Percentiles rank a stretch among this genome's conserved stretches.
Conservation (phyloP, 2,888 invertebrate genomes). For the Schrankia costaestrigalis region DNA sequence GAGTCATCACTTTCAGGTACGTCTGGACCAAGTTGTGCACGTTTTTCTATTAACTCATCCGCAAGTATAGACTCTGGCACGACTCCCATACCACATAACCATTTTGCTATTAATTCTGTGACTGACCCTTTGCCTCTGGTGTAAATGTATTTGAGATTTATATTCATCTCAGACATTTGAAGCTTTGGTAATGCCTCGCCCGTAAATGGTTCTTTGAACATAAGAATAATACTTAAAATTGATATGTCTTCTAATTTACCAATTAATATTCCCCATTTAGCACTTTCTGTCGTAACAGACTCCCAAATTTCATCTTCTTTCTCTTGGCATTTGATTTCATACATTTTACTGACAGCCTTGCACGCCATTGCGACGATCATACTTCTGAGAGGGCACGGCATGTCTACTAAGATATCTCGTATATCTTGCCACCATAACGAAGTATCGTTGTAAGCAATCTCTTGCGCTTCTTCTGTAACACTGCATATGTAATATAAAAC, state of each 20-base stretch:
- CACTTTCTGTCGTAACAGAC: slow-evolving; percentile 90
- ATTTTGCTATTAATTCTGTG: slow-evolving; percentile 92
- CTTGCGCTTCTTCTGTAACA: slow-evolving; percentile 81
- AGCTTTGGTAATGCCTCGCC: slow-evolving; percentile 76
- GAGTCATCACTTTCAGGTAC: slow-evolving; percentile 37
- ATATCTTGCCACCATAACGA: slow-evolving; percentile 92
- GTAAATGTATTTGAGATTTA: slow-evolving; percentile 84
- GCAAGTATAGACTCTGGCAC: slow-evolving; percentile 82
- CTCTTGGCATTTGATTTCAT: slow-evolving; percentile 62
- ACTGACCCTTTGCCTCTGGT: slow-evolving; percentile 89
- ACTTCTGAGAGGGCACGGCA: slow-evolving; percentile 87
- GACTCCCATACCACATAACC: slow-evolving; percentile 88
- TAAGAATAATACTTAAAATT: slow-evolving; percentile 86
- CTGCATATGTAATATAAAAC: slow-evolving; percentile 84
- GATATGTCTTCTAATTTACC: slow-evolving; percentile 95
- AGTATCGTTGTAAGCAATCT: slow-evolving; percentile 84
- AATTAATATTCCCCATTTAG: slow-evolving; percentile 92
- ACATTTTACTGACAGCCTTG: slow-evolving; percentile 84
- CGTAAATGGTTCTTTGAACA: slow-evolving; percentile 66
- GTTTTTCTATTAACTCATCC: slow-evolving; percentile 67
- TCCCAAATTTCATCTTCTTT: slow-evolving; percentile 87
- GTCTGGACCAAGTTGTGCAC: slow-evolving; percentile 29
- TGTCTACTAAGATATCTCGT: slow-evolving; percentile 85
- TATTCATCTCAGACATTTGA: slow-evolving; percentile 76
- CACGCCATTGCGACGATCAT: slow-evolving; percentile 92